Evolutionary conservation across 2,888 invertebrate genomes (phyloP).

Genomic region (Apoderus coryli): DNA sequence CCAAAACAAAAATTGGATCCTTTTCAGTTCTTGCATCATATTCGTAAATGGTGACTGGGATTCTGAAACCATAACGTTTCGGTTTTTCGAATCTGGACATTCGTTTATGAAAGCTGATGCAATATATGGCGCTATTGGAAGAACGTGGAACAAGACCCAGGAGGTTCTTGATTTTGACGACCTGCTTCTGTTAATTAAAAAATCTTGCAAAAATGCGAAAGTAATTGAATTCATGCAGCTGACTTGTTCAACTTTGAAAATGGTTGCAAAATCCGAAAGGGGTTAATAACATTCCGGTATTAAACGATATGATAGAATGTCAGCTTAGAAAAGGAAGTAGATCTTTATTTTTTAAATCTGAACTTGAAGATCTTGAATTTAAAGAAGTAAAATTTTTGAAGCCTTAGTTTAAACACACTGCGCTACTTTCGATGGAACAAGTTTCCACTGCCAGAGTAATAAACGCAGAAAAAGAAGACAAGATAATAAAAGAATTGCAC

Average conservation of each 20-base stretch:
- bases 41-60: constrained; percentile 9
- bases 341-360: neutral
- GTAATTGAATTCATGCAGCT: neutral
- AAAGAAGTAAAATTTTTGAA: neutral
- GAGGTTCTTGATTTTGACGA: constrained; percentile 4
- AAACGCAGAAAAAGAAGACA: constrained; percentile 3
- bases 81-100: constrained; percentile 15
- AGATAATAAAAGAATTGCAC: neutral
- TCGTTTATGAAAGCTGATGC: constrained; percentile 14
- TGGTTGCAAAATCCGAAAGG: constrained; percentile 2
- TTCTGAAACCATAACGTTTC: constrained; percentile 12
- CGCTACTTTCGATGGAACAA: neutral
- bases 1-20: constrained; percentile 10
- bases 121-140: constrained; percentile 15
- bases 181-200: constrained; percentile 1
- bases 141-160: constrained; percentile 4
- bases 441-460: neutral
- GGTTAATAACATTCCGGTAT: neutral
- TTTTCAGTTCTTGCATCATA: constrained; percentile 9
- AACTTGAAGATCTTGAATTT: constrained; percentile 1
- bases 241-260: constrained; percentile 3
- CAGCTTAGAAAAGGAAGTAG: neutral
- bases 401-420: neutral
- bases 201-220: neutral
- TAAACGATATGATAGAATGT: neutral